A percentile compares a stretch with the other conserved stretches of the same genome.
Conservation (phyloP, 2,797 vertebrate genomes). For the Acestrorhynchus altus region DNA sequence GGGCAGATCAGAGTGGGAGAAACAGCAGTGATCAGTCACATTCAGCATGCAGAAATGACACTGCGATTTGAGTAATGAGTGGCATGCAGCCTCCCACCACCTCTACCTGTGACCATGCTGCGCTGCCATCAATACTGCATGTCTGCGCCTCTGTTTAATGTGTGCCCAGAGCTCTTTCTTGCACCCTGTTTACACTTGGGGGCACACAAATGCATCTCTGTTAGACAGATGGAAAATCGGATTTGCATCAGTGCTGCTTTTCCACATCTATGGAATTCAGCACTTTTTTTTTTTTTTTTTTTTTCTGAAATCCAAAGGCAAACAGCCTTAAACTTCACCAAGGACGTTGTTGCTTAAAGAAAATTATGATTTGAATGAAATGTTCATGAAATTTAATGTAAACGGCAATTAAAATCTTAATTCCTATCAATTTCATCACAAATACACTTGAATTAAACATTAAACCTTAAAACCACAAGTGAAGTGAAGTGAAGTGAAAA, state of each 20-base stretch:
- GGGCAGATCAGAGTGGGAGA: constrained; percentile 41
- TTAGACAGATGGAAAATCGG: not conserved
- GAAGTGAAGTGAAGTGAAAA: no score
- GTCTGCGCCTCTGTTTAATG: constrained; percentile 46
- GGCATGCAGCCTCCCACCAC: constrained; percentile 44
- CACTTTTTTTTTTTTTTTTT: no score
- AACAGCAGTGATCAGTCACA: constrained; percentile 60
- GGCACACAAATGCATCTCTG: not conserved
- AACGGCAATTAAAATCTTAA: no score
- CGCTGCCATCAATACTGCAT: constrained; percentile 57
- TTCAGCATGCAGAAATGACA: constrained; percentile 38
- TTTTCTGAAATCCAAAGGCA: no score
- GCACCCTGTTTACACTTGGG: not conserved
- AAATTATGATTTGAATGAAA: no score
- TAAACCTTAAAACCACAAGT: no score
- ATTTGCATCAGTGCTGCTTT: not conserved
- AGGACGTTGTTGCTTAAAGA: no score
- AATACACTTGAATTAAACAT: no score
- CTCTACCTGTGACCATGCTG: constrained; percentile 57
- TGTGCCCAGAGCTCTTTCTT: not conserved
- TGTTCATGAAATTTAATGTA: no score
- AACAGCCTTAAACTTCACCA: no score
- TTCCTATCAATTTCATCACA: no score
- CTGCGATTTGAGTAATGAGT: constrained; percentile 56
- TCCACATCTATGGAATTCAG: not conserved